These are phyloP conservation scores for Acromyrmex charruanus DNA, from an alignment of 1,140 invertebrate species.

Conservation along the genomic window DNA sequence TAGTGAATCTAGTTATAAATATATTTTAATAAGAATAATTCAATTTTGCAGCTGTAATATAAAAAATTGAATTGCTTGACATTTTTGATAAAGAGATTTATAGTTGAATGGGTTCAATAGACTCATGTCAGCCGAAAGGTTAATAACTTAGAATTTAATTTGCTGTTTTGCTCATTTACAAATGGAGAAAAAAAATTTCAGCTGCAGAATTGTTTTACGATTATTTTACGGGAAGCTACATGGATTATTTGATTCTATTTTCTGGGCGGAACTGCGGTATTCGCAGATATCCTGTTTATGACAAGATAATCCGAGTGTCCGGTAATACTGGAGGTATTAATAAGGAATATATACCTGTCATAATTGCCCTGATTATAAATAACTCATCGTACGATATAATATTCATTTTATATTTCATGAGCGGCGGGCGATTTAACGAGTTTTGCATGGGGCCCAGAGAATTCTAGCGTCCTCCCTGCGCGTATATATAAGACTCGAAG, in stretches of 20 bases:
- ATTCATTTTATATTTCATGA: constrained; percentile 6
- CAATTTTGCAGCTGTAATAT: no score
- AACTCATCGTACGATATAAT: neutral
- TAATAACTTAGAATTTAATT: neutral
- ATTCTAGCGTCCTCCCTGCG: constrained; percentile 6
- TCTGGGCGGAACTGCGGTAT: neutral
- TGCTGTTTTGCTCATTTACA: neutral
- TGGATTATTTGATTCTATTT: neutral
- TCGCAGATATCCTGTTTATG: neutral
- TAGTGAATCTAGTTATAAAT: no score
- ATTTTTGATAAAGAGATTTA: no score
- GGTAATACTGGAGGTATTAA: neutral
- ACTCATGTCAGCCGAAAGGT: no score
- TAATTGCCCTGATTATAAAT: neutral
- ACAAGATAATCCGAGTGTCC: neutral
- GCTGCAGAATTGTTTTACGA: neutral
- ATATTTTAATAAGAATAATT: no score
- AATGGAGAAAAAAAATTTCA: neutral
- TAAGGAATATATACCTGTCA: neutral
- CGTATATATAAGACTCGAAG: neutral
- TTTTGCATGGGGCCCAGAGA: constrained; percentile 7
- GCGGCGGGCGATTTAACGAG: neutral
- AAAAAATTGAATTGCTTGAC: no score
- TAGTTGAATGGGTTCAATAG: no score
- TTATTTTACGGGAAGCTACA: neutral